These are phyloP conservation scores for Lasioglossum calceatum DNA, from an alignment of 2,888 invertebrate genomes.

Conservation along the genomic window DNA sequence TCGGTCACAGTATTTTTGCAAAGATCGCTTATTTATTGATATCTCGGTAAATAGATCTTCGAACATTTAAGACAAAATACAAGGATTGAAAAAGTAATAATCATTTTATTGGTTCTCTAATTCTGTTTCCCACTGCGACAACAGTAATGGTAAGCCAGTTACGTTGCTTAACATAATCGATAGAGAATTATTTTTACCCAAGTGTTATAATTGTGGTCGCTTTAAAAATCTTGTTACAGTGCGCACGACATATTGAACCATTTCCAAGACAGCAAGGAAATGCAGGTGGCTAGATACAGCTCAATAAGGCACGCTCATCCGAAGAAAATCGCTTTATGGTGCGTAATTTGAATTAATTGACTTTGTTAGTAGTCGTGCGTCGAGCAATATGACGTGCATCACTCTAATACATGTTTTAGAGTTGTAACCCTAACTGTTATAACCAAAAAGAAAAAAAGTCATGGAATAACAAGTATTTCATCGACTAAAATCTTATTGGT, in stretches of 20 bases:
- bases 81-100: background rate
- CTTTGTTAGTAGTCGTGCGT: background rate
- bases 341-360: constrained; percentile 28
- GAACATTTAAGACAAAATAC: background rate
- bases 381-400: background rate
- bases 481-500: too few relatives aligned
- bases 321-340: constrained; percentile 79
- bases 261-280: constrained; percentile 79
- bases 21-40: too few relatives aligned
- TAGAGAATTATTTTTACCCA: constrained; percentile 59
- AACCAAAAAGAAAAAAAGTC: too few relatives aligned
- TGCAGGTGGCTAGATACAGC: constrained; percentile 81
- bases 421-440: too few relatives aligned
- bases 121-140: background rate
- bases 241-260: constrained; percentile 76
- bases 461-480: too few relatives aligned
- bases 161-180: constrained; percentile 42
- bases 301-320: constrained; percentile 80
- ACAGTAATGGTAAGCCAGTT: constrained; percentile 10
- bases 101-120: constrained; percentile 18
- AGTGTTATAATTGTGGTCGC: constrained; percentile 46
- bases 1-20: too few relatives aligned
- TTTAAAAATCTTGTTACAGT: constrained; percentile 73
- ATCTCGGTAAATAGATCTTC: too few relatives aligned
- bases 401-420: background rate